These are phyloP conservation scores for Acanthisitta chloris DNA, from an alignment of 2,113 vertebrate genomes.

Conservation along the genomic window DNA sequence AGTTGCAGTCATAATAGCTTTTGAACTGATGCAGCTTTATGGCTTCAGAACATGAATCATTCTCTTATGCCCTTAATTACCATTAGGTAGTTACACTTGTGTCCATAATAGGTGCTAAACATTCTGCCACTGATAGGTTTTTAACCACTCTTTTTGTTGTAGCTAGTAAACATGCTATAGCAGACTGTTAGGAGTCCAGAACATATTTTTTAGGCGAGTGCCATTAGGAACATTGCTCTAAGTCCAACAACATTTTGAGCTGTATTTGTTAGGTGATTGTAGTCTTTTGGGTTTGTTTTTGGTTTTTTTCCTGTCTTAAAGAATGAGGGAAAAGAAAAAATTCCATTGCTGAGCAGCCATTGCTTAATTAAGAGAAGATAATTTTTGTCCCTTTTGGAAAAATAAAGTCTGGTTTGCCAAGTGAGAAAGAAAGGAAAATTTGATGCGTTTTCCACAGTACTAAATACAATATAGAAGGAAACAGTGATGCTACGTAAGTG, in stretches of 20 bases:
- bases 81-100: constrained; percentile 19
- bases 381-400: neutral
- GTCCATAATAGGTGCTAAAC: constrained; percentile 49
- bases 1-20: constrained; percentile 18
- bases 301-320: neutral
- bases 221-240: neutral
- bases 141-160: constrained; percentile 43
- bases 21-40: constrained; percentile 25
- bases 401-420: neutral
- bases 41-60: constrained; percentile 55
- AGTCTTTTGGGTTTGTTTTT: neutral
- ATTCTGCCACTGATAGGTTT: constrained; percentile 38
- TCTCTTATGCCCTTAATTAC: constrained; percentile 62
- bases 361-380: neutral
- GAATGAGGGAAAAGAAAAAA: neutral
- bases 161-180: constrained; percentile 4
- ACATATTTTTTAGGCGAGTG: neutral
- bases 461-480: neutral
- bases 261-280: neutral
- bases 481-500: neutral
- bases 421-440: neutral
- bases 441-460: neutral
- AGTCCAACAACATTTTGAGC: neutral
- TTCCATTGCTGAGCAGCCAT: neutral
- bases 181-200: neutral